Percentiles rank a stretch among this genome's conserved stretches.
Conservation (phyloP, 2,888 invertebrate species). For the Tachina lurida region DNA sequence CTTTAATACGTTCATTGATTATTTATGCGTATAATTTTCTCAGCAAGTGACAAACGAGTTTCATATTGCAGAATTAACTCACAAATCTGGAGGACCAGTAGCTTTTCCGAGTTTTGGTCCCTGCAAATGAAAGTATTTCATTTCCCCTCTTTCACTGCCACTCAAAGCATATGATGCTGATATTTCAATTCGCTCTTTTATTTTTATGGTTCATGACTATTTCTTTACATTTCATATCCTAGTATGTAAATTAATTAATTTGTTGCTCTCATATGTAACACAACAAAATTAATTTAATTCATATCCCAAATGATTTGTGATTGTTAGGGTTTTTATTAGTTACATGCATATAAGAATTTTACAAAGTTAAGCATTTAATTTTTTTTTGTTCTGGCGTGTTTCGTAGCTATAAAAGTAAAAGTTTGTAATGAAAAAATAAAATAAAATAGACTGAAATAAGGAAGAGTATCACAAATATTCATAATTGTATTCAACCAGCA, state of each 20-base stretch:
- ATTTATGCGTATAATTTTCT: too few species aligned
- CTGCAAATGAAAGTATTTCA: too few species aligned
- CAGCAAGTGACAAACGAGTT: too few species aligned
- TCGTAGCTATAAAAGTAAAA: neutral
- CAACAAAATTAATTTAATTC: constrained; percentile 24
- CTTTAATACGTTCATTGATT: too few species aligned
- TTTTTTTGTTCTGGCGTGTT: neutral
- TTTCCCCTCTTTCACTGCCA: too few species aligned
- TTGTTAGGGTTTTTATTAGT: constrained; percentile 30
- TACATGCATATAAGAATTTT: constrained; percentile 16
- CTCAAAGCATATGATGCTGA: neutral
- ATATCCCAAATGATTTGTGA: constrained; percentile 48
- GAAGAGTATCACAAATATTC: neutral
- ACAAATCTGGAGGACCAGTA: too few species aligned
- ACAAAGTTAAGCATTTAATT: constrained; percentile 23
- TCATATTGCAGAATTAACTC: too few species aligned
- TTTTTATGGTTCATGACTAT: neutral
- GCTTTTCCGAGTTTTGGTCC: too few species aligned
- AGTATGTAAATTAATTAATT: constrained; percentile 46
- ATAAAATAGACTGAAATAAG: neutral
- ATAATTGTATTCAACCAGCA: neutral
- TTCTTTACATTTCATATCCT: neutral
- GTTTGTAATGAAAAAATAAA: neutral
- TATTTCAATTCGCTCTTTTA: neutral
- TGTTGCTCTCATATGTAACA: constrained; percentile 36